phyloP scores from a whole-genome alignment of 2,797 vertebrate species.

The Cuniculus paca region DNA sequence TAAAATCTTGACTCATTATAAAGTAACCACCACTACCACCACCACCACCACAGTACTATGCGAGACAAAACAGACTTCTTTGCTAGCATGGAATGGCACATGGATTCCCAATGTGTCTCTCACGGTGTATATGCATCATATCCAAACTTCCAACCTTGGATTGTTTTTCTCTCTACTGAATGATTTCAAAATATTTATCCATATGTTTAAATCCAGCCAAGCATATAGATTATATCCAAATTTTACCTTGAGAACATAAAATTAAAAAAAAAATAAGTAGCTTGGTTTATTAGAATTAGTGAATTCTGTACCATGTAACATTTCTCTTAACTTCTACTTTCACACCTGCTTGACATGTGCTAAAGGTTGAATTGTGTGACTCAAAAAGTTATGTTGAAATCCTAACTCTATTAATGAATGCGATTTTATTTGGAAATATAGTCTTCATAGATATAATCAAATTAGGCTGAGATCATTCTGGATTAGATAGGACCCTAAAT shows the following conservation, averaged over 20 bases:
- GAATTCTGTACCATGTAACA: background rate
- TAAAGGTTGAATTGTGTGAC: background rate
- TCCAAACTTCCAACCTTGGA: background rate
- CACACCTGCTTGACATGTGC: background rate
- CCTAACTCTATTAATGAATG: background rate
- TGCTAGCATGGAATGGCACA: background rate
- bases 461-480: background rate
- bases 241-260: slow-evolving; percentile 19
- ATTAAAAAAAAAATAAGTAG: background rate
- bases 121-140: background rate
- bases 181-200: background rate
- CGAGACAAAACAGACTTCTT: background rate
- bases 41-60: background rate
- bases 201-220: background rate
- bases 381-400: background rate
- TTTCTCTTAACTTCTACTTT: background rate
- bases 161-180: slow-evolving; percentile 4
- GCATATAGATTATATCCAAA: background rate
- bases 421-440: background rate
- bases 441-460: background rate
- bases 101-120: background rate
- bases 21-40: background rate
- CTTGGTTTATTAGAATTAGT: background rate
- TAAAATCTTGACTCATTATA: slow-evolving; percentile 33
- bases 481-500: background rate